Evolutionary conservation across 2,888 invertebrate genomes (phyloP), one percentile per base, ranked within the genome.

Genomic region (Furcula furcula): DNA sequence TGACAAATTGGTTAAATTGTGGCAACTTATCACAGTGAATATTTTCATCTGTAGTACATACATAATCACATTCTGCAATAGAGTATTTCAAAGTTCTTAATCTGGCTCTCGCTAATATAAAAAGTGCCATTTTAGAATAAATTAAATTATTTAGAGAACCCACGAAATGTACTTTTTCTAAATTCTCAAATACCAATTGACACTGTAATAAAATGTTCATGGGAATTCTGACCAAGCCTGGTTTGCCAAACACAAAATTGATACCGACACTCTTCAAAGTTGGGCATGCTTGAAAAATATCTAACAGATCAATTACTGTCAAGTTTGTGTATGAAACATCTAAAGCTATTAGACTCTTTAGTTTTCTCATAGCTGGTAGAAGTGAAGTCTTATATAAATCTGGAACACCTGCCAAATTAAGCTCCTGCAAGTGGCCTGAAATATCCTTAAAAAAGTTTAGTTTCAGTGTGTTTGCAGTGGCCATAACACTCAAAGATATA

Each of bases 291-390:
- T 61, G 46, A 44, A 70, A 56, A 12, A 84, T 59, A 18, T 73
- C 68, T 29, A 71, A 18, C 28, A 84, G 68, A 63, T 86, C 80
- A 21, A 52, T 15, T 9, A 85, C 50, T 34, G 41, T 65, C 14
- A 85, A 65, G 31, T 67, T 65, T 23, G 86, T 86, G 30, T 70
- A 83, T 1, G 82, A 68, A 12, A 86, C 58, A 65, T 86, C 72
- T 28, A 86, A 51, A 15, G 61, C 57, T 46, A 60, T 65, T 32
- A 86, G 52, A 23, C 38, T 49, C 42, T 76, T 77, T 31, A 83
- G 37, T 33, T 53, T 70, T 32, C 58, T 74, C 19, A 78, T 38
- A 7, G 65, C 71, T 22, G 65, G 56, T 27, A 78, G 12, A 7
- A 84, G 42, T 13, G 50, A 27, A 16, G 67, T 56, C 50, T 73